A percentile compares a stretch with the other conserved stretches of the same genome.
Conservation (phyloP, 2,797 vertebrate genomes). For the Trachurus trachurus region DNA sequence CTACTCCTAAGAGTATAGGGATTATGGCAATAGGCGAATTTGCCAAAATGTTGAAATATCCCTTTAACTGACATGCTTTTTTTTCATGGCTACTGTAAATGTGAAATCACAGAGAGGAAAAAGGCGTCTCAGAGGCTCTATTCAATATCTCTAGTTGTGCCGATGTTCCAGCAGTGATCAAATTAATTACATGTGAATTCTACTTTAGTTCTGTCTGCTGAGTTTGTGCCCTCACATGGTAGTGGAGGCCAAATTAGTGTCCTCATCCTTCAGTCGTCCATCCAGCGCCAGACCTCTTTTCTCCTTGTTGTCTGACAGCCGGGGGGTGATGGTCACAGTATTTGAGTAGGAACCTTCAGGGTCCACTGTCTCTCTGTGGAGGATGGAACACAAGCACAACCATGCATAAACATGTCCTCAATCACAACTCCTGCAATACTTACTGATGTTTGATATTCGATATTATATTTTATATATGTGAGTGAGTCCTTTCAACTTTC, state of each 20-base stretch:
- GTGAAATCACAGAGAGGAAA: not conserved
- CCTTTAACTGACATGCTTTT: too few species aligned
- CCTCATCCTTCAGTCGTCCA: constrained; percentile 92
- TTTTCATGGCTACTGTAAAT: not conserved
- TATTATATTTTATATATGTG: not conserved
- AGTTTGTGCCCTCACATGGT: constrained; percentile 84
- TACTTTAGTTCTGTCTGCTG: not conserved
- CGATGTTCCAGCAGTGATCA: not conserved
- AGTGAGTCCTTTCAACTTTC: not conserved
- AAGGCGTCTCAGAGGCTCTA: not conserved
- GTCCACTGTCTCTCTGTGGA: constrained; percentile 83
- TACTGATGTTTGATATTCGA: not conserved
- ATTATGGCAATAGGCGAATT: too few species aligned
- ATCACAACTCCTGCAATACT: not conserved
- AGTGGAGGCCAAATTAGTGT: constrained; percentile 93
- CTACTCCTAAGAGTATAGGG: too few species aligned
- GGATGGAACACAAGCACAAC: constrained; percentile 13
- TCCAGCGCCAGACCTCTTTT: constrained; percentile 91
- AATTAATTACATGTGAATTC: not conserved
- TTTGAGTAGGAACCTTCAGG: constrained; percentile 69
- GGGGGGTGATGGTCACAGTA: constrained; percentile 80
- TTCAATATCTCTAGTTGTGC: not conserved
- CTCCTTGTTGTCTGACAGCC: constrained; percentile 86
- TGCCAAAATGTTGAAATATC: too few species aligned
- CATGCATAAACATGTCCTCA: not conserved